These are phyloP conservation scores for Ruditapes philippinarum DNA, from an alignment of 1,140 invertebrate genomes.

Conservation along the genomic window DNA sequence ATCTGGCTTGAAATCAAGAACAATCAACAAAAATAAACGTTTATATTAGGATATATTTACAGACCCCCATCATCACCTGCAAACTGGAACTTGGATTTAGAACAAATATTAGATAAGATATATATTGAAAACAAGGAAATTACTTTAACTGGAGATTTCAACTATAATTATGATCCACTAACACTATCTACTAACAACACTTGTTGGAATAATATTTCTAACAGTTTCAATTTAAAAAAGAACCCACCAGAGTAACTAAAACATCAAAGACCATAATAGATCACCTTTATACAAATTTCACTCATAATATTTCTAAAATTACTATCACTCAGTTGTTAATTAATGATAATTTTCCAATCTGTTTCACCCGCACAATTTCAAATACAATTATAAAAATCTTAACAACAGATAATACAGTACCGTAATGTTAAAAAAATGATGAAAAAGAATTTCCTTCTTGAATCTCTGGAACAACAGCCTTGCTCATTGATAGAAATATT, in stretches of 20 bases:
- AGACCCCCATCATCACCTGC: neutral
- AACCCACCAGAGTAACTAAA: neutral
- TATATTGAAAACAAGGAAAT: neutral
- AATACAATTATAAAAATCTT: neutral
- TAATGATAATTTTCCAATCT: constrained; percentile 1
- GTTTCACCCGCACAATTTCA: neutral
- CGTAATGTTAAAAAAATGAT: neutral
- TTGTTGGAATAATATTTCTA: neutral
- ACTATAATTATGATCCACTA: no score
- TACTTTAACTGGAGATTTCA: neutral
- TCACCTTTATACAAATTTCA: neutral
- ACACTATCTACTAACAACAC: neutral
- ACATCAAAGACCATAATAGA: neutral
- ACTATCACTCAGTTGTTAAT: neutral
- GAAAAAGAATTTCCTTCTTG: neutral
- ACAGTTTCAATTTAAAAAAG: neutral
- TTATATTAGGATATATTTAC: neutral
- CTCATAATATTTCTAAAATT: neutral
- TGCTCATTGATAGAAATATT: neutral
- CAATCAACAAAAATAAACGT: neutral
- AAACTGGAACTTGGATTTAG: neutral
- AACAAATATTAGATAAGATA: neutral
- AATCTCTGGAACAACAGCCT: neutral
- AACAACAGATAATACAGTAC: neutral
- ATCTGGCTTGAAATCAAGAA: neutral